Percentiles rank a stretch among this genome's conserved stretches.
Evolutionary conservation across 2,113 vertebrate species (phyloP).

Genomic region (Anser cygnoides): DNA sequence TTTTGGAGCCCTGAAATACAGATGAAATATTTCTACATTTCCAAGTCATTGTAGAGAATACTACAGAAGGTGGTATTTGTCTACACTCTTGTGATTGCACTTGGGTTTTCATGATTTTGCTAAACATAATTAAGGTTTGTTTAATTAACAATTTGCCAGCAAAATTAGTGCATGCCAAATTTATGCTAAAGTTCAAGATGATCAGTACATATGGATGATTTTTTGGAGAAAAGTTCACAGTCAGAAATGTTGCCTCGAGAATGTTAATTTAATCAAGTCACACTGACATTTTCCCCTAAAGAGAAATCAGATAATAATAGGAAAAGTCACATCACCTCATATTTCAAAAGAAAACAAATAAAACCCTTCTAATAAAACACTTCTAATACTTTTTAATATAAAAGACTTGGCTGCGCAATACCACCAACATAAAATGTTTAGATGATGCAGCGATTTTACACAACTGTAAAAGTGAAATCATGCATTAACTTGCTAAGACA

Average conservation of each 20-base stretch:
- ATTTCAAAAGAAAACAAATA: constrained; percentile 3
- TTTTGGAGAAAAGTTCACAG: constrained; percentile 32
- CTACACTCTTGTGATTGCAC: neutral
- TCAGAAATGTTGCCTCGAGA: constrained; percentile 3
- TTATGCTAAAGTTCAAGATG: constrained; percentile 18
- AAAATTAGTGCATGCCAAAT: neutral
- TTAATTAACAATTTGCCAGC: neutral
- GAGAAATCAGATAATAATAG: constrained; percentile 13
- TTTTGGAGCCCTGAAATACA: neutral
- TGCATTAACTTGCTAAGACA: neutral
- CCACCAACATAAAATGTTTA: neutral
- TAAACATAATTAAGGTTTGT: neutral
- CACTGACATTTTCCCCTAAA: constrained; percentile 15
- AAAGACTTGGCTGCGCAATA: neutral
- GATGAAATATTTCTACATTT: neutral
- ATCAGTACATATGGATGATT: neutral
- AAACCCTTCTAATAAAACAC: neutral
- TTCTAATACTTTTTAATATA: neutral
- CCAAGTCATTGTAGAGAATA: neutral
- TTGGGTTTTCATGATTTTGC: neutral
- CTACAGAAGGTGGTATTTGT: neutral
- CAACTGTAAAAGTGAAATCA: neutral
- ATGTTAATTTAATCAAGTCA: constrained; percentile 60
- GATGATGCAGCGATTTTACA: neutral
- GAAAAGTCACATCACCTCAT: neutral